Base-by-base conservation (phyloP, 2,888 invertebrate genomes). In the Chymomyza caudatula region DNA sequence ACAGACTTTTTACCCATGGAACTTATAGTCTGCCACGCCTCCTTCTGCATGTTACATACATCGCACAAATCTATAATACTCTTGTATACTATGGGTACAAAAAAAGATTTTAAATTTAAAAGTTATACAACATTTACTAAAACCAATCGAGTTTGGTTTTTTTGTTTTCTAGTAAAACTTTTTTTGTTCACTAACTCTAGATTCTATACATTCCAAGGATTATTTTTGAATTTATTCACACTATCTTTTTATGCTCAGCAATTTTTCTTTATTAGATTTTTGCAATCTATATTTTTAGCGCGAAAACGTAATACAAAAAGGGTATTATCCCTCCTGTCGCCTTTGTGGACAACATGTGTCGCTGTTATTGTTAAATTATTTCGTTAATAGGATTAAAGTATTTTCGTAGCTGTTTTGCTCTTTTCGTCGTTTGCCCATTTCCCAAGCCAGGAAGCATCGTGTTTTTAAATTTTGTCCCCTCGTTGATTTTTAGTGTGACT, bases 351-450 rank as follows among this genome's bases (percentile, higher is more conserved):
- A 85, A 88, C 88, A 88, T 88, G 88, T 88, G 88, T 87, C 88
- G 87, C 70, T 87, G 88, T 87, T 88, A 87, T 89, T 88, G 86
- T 87, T 88, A 89, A 88, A 88, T 89, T 89, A 88, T 89, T 86
- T 80, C 78, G 81, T 82, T 88, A 88, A 88, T 88, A 88, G 89
- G 88, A 88, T 88, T 88, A 88, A 87, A 87, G 88, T 80, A 83
- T 88, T 88, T 73, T 86, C 86, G 71, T 85, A 82, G 83, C 83
- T 80, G 68, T 71, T 83, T 71, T 82, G 69, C 68, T 74, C 74
- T 77, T 79, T 81, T 82, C 81, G 73, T 71, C 68, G n/a, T n/a
- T n/a, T n/a, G 74, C 69, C 47, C 69, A 71, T 75, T 73, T 68
- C 77, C 55, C 71, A 69, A 71, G 61, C 64, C 65, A 60, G 51